Base-by-base conservation (phyloP, 1,140 invertebrate species). In the Oncopodura yosiiana region DNA sequence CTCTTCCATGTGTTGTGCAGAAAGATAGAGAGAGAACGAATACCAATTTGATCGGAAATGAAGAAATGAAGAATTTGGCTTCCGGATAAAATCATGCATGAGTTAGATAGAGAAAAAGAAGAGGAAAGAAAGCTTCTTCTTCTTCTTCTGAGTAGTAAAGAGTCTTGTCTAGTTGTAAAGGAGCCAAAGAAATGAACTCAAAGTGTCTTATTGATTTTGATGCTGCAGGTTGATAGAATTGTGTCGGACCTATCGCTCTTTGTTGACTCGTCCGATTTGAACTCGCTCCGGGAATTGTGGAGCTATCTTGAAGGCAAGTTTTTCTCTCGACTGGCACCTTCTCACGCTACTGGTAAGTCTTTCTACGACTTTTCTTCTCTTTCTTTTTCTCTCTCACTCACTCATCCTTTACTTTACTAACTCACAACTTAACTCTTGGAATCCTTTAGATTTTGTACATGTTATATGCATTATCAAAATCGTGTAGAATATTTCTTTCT, bases 221-320 rank as follows among this genome's bases (percentile, higher is more conserved):
- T 36, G 29, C 45, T 32, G 34, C 51, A 29, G 55, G 55, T 63
- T n/a, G 62, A 63, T 38, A 53, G 52, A 34, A 63, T 63, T 37
- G 58, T 60, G 3, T 52, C 52, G 36, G 62, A 63, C 34, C 54
- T 63, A n/a, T 55, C 51, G 0, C 36, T 60, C 23, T 63, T 63
- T 60, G 58, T 63, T 38, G 62, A 63, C 39, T 63, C 62, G 23
- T 63, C 62, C 3, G 62, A 63, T 60, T 30, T 63, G n/a, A 56
- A 58, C 27, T 60, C 58, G 3, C 49, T 63, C 9, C 51, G 62
- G 18, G 62, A 63, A 30, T 34, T 63, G 29, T 63, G 62, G 62
- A 60, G 58, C 45, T 63, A 63, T 53, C 49, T 63, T 2, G 58
- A 63, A 52, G 62, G 62, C 26, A 63, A 63, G 26, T 63, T 60